Percentiles rank a stretch among this genome's conserved stretches.
phyloP scores from a whole-genome alignment of 2,888 invertebrate genomes.

The Spilosoma lubricipeda region DNA sequence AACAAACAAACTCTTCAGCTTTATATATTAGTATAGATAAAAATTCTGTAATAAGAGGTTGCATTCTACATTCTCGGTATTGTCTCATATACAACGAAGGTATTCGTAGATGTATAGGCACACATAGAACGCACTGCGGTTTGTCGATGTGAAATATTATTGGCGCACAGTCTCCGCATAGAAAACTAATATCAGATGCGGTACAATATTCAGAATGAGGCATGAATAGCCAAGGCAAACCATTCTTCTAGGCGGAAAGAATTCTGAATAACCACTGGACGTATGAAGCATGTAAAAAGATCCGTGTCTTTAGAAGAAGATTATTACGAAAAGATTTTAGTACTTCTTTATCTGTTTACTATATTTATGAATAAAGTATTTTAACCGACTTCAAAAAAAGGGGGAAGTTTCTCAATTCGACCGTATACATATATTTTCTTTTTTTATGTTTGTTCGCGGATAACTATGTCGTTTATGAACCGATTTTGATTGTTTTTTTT shows the following conservation, averaged over 20 bases:
- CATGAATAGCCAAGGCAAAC: background rate
- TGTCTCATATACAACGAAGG: background rate
- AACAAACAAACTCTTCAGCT: too few relatives aligned
- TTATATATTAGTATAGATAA: background rate
- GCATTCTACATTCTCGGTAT: background rate
- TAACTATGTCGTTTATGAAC: too few relatives aligned
- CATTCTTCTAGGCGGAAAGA: background rate
- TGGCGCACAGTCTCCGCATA: slow-evolving; percentile 16
- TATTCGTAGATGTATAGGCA: background rate
- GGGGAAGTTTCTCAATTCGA: too few relatives aligned
- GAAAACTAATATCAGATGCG: slow-evolving; percentile 3
- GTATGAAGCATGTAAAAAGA: background rate
- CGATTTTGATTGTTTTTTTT: too few relatives aligned
- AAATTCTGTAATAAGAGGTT: too few relatives aligned
- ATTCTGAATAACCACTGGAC: background rate
- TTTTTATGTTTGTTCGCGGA: too few relatives aligned
- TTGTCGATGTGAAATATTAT: slow-evolving; percentile 7
- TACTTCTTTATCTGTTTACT: background rate
- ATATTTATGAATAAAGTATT: too few relatives aligned
- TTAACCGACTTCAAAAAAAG: too few relatives aligned
- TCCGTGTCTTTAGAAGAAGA: background rate
- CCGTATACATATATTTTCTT: too few relatives aligned
- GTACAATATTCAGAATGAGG: background rate
- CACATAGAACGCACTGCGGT: slow-evolving; percentile 38
- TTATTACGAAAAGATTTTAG: background rate